Conservation (phyloP, 2,797 vertebrate genomes). For the Poecilia velifera region DNA sequence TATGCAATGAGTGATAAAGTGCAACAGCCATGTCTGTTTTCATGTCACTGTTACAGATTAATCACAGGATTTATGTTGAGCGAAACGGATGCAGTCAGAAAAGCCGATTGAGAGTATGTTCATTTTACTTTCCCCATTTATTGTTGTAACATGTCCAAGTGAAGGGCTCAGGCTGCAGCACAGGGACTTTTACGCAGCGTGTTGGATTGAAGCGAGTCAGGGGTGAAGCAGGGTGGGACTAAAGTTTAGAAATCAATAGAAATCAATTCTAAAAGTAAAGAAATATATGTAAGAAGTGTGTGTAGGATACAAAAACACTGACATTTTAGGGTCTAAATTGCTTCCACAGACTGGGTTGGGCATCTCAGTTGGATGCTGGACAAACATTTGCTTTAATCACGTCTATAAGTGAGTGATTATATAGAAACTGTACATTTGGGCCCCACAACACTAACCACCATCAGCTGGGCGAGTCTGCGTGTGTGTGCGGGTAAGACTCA, state of each 20-base stretch:
- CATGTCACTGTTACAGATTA: neutral
- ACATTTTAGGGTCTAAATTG: constrained; percentile 54
- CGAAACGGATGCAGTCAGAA: no score
- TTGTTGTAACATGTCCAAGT: neutral
- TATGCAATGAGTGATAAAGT: neutral
- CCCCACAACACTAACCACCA: constrained; percentile 54
- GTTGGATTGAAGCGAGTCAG: no score
- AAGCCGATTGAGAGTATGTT: neutral
- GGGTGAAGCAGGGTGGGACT: no score
- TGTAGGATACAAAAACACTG: constrained; percentile 5
- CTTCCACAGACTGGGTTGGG: constrained; percentile 63
- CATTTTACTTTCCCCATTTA: neutral
- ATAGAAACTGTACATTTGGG: constrained; percentile 38
- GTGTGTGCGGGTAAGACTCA: constrained; percentile 25
- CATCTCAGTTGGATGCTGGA: constrained; percentile 33
- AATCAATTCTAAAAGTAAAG: no score
- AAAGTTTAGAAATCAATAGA: no score
- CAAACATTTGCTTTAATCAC: constrained; percentile 32
- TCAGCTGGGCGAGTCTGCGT: constrained; percentile 50
- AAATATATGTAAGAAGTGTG: neutral
- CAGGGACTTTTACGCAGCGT: no score
- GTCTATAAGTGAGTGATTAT: constrained; percentile 24
- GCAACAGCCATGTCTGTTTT: neutral
- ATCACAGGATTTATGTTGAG: neutral
- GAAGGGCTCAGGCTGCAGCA: neutral